phyloP scores from a whole-genome alignment of 2,113 vertebrate genomes.

The Ariopsis seemanni region DNA sequence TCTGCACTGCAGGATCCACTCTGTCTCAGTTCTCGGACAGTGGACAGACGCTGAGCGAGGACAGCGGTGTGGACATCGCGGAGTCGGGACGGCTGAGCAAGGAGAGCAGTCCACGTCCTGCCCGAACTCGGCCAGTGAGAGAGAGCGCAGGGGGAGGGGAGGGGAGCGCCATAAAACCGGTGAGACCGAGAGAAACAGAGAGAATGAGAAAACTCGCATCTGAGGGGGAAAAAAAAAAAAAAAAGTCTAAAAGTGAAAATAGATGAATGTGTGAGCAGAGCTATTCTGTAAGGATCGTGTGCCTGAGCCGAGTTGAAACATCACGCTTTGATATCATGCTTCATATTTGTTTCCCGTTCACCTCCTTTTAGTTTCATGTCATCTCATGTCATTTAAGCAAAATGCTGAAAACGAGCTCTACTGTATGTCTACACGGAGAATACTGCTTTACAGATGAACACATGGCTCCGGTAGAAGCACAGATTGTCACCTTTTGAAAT shows the following conservation, averaged over 20 bases:
- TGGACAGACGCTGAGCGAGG: conserved; percentile 94
- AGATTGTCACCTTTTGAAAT: conserved; percentile 12
- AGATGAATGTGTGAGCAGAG: conserved; percentile 7
- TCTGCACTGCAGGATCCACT: conserved; percentile 75
- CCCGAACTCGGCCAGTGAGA: conserved; percentile 73
- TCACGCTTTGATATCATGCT: conserved; percentile 21
- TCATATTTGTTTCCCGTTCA: conserved; percentile 39
- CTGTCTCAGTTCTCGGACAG: conserved; percentile 95
- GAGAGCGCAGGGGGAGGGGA: conserved; percentile 68
- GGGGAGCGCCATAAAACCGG: conserved; percentile 78
- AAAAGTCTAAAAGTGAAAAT: background rate
- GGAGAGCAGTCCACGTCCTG: conserved; percentile 74
- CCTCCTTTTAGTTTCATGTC: conserved; percentile 51
- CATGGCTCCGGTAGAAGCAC: conserved; percentile 2
- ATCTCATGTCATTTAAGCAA: conserved; percentile 33
- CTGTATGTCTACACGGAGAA: background rate
- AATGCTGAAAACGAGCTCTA: background rate
- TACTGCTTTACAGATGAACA: conserved; percentile 24
- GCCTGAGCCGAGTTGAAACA: conserved; percentile 47
- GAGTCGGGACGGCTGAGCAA: conserved; percentile 81
- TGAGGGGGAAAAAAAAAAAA: background rate
- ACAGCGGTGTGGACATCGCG: conserved; percentile 94
- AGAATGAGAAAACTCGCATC: conserved; percentile 7
- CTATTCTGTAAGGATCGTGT: conserved; percentile 39
- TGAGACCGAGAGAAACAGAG: conserved; percentile 68